A percentile compares a stretch with the other conserved stretches of the same genome.
Conservation (phyloP, 2,113 vertebrate genomes). For the Bos javanicus region DNA sequence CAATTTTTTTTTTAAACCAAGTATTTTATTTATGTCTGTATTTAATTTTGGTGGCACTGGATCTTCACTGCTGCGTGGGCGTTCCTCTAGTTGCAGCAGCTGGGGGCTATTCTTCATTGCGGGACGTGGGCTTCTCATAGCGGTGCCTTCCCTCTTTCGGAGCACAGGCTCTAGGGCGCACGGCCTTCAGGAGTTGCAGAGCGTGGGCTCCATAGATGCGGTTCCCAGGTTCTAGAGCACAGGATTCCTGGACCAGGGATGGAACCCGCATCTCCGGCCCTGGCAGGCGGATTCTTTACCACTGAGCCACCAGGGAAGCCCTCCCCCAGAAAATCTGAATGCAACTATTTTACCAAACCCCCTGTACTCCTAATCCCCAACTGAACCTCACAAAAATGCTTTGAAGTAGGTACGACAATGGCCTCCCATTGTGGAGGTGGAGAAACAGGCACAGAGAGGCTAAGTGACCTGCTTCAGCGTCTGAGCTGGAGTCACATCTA, state of each 20-base stretch:
- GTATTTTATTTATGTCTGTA: not conserved
- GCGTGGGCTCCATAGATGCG: accelerated
- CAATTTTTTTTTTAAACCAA: not conserved
- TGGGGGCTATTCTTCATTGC: not conserved
- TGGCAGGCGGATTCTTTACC: not conserved
- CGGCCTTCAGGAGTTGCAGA: not conserved
- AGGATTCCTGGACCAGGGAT: not conserved
- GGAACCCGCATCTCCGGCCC: not conserved
- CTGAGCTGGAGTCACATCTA: not conserved
- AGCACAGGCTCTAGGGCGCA: not conserved
- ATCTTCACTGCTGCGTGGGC: not conserved
- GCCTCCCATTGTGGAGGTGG: not conserved
- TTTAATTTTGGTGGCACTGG: not conserved
- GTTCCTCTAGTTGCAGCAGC: not conserved
- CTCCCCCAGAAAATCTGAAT: not conserved
- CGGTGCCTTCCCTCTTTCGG: accelerated
- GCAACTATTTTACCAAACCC: not conserved
- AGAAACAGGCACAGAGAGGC: not conserved
- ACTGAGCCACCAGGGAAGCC: not conserved
- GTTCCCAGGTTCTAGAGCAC: not conserved
- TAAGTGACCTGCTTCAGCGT: not conserved
- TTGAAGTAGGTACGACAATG: not conserved
- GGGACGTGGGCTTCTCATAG: not conserved
- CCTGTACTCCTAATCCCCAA: not conserved
- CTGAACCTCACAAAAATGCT: not conserved